Percentiles rank a stretch among this genome's conserved stretches.
phyloP scores from a whole-genome alignment of 2,113 vertebrate genomes.

The Callorhinus ursinus region DNA sequence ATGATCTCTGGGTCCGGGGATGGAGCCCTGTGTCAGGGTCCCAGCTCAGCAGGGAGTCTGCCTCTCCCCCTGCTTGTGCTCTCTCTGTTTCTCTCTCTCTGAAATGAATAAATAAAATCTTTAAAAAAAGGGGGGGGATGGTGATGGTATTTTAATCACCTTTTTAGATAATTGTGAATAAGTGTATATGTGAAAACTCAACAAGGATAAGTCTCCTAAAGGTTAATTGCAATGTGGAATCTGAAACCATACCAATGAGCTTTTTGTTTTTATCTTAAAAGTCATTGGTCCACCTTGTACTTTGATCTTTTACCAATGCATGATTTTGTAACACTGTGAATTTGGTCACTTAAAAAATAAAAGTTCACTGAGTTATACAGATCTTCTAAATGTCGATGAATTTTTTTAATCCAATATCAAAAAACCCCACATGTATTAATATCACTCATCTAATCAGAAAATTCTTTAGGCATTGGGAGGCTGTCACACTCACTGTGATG shows the following conservation, averaged over 20 bases:
- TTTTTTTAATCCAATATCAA: not conserved
- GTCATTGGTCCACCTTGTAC: rapidly evolving
- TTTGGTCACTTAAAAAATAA: not conserved
- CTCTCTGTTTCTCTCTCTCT: too few species aligned
- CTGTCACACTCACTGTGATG: not conserved
- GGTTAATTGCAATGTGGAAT: not conserved
- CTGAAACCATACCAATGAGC: not conserved
- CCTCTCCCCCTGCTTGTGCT: too few species aligned
- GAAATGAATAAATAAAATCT: too few species aligned
- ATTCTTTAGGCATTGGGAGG: not conserved
- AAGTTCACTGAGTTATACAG: not conserved
- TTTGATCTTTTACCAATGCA: not conserved
- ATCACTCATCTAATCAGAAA: not conserved
- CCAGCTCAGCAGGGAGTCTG: too few species aligned
- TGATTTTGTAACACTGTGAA: not conserved
- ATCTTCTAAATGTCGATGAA: not conserved
- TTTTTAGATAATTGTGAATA: not conserved
- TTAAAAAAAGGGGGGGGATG: too few species aligned
- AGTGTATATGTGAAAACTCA: not conserved
- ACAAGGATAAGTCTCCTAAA: not conserved
- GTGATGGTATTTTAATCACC: not conserved
- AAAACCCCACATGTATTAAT: not conserved
- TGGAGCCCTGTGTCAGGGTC: too few species aligned
- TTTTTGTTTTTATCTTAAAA: not conserved
- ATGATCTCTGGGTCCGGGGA: too few species aligned